Conservation (phyloP, 2,888 invertebrate species). For the Cantharis lateralis region DNA sequence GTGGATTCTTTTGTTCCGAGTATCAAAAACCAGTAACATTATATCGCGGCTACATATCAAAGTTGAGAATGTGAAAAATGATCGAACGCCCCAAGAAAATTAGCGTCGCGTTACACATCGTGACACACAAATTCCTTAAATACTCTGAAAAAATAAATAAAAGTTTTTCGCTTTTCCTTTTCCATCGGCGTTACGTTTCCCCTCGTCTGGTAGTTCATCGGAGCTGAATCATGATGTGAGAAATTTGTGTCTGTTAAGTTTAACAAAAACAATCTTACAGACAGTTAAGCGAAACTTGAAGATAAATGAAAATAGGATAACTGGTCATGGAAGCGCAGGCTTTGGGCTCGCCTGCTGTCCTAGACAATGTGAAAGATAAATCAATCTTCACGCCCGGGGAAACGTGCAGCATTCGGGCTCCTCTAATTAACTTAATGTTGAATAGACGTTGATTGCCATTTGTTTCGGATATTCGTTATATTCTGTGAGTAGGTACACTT, state of each 20-base stretch:
- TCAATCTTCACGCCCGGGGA: conserved; percentile 45
- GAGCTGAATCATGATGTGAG: background rate
- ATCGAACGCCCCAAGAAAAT: conserved; percentile 18
- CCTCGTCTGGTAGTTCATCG: background rate
- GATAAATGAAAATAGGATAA: conserved; percentile 24
- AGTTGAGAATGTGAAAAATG: conserved; percentile 22
- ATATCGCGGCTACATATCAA: conserved; percentile 23
- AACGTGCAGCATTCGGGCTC: conserved; percentile 37
- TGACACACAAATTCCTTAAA: background rate
- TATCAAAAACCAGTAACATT: conserved; percentile 21
- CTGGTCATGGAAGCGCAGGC: conserved; percentile 22
- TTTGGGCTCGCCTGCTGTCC: conserved; percentile 38
- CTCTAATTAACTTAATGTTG: conserved; percentile 45
- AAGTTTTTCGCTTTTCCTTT: background rate
- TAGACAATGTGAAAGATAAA: conserved; percentile 46
- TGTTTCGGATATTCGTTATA: conserved; percentile 36
- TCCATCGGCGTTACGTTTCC: background rate
- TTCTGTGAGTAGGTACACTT: conserved; percentile 21
- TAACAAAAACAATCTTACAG: conserved; percentile 1
- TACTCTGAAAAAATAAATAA: background rate
- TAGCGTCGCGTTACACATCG: background rate
- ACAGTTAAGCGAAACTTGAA: background rate
- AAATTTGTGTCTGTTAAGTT: background rate
- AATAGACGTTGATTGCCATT: conserved; percentile 41
- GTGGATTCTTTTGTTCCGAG: conserved; percentile 20